Percentiles rank a stretch among this genome's conserved stretches.
phyloP scores from a whole-genome alignment of 1,140 invertebrate species.

The Bombus confusus region DNA sequence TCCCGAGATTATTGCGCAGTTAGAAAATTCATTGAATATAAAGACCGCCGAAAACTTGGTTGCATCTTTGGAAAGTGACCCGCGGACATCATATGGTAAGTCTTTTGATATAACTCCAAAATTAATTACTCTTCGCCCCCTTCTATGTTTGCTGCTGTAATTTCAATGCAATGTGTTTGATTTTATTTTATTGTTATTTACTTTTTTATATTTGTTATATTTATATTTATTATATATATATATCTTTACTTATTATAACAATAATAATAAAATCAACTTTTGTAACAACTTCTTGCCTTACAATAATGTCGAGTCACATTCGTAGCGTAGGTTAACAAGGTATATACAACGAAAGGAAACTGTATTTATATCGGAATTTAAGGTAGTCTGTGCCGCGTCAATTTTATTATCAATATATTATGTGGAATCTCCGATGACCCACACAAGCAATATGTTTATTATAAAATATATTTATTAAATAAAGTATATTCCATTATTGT shows the following conservation, averaged over 20 bases:
- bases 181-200: neutral
- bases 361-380: neutral
- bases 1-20: conserved; percentile 76
- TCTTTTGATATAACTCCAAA: conserved; percentile 13
- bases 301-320: neutral
- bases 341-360: neutral
- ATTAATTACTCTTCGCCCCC: neutral
- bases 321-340: neutral
- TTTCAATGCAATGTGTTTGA: neutral
- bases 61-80: conserved; percentile 28
- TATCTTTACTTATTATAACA: neutral
- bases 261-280: neutral
- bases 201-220: neutral
- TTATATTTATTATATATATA: neutral
- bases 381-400: too few relatives aligned
- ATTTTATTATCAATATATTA: neutral
- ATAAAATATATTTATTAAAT: too few relatives aligned
- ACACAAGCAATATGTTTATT: neutral
- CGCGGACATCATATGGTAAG: conserved; percentile 43
- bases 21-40: conserved; percentile 62
- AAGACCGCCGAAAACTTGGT: conserved; percentile 24
- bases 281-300: neutral
- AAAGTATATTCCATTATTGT: too few relatives aligned
- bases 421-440: neutral
- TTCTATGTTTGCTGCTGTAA: neutral